A percentile compares a stretch with the other conserved stretches of the same genome.
Conservation (phyloP, 2,113 vertebrate species). For the Sebastes schlegelii region DNA sequence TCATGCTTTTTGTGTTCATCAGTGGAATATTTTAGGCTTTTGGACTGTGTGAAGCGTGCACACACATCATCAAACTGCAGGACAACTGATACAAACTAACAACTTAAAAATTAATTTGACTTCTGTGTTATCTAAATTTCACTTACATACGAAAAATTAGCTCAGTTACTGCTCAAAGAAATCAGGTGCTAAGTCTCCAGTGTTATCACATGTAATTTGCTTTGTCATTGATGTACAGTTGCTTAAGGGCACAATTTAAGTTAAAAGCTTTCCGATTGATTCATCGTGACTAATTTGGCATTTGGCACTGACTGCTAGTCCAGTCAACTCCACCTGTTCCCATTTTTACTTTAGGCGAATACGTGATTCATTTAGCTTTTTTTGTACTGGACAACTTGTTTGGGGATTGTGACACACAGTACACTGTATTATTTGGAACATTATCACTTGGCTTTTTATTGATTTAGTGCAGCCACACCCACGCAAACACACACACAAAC, state of each 20-base stretch:
- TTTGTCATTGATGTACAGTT: neutral
- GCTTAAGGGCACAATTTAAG: constrained; percentile 18
- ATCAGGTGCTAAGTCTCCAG: neutral
- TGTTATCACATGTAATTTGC: neutral
- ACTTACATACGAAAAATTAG: neutral
- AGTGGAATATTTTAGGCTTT: neutral
- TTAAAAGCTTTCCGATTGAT: constrained; percentile 43
- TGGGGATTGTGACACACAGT: neutral
- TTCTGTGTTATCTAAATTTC: neutral
- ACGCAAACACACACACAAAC: constrained; percentile 14
- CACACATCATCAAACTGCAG: neutral
- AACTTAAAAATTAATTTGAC: neutral
- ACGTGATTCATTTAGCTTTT: neutral
- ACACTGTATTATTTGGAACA: neutral
- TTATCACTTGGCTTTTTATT: constrained; percentile 18
- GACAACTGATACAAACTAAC: neutral
- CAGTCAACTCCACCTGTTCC: neutral
- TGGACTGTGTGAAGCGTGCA: neutral
- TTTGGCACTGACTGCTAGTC: neutral
- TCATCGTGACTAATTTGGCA: neutral
- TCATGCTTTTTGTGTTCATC: neutral
- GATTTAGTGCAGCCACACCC: constrained; percentile 11
- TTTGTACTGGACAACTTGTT: neutral
- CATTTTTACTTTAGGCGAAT: neutral
- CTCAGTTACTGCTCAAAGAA: neutral